Percentiles rank a stretch among this genome's conserved stretches.
Conservation (phyloP, 2,888 invertebrate genomes). For the Apodemia mormo region DNA sequence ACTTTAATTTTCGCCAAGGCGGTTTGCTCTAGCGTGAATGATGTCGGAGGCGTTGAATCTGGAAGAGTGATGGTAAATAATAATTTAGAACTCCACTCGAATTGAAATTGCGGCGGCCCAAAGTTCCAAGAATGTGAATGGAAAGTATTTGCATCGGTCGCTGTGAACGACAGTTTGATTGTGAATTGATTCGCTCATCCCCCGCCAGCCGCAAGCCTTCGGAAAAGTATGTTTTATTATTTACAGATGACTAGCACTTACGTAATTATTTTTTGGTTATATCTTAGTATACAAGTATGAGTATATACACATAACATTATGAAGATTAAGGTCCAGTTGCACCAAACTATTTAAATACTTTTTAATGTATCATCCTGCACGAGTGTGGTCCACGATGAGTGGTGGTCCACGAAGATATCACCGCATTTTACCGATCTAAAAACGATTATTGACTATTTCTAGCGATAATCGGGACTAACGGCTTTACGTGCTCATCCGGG, state of each 20-base stretch:
- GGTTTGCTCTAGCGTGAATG: conserved; percentile 8
- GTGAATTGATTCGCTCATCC: conserved; percentile 54
- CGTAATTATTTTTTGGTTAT: neutral
- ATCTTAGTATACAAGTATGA: neutral
- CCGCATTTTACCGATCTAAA: too few species aligned
- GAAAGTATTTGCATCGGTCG: conserved; percentile 56
- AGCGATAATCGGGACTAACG: too few species aligned
- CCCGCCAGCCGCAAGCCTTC: conserved; percentile 31
- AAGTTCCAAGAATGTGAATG: conserved; percentile 45
- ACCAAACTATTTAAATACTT: too few species aligned
- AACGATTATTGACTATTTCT: too few species aligned
- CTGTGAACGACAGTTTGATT: conserved; percentile 57
- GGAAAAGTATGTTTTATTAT: conserved; percentile 20
- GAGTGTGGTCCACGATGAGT: too few species aligned
- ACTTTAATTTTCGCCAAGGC: conserved; percentile 20
- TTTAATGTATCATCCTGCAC: too few species aligned
- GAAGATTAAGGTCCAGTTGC: too few species aligned
- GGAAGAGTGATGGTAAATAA: conserved; percentile 44
- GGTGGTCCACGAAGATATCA: too few species aligned
- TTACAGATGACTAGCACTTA: neutral
- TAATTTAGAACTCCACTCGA: conserved; percentile 52
- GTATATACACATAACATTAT: too few species aligned
- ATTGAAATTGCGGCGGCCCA: conserved; percentile 46
- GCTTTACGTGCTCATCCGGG: too few species aligned
- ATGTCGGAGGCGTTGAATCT: conserved; percentile 23